phyloP scores from a whole-genome alignment of 2,797 vertebrate species.

The Microcaecilia unicolor region DNA sequence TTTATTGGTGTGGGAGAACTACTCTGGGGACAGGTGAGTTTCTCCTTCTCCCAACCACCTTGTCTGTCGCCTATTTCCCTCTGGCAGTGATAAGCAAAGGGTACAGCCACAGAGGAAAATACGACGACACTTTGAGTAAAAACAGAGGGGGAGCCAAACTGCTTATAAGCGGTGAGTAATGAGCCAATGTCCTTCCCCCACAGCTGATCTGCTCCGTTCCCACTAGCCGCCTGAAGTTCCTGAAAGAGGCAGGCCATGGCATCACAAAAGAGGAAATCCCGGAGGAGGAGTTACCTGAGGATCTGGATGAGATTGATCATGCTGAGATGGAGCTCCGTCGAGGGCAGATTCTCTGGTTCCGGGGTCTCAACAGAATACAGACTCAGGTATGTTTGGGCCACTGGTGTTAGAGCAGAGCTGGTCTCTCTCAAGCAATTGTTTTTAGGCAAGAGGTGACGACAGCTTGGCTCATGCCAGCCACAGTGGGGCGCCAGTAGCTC shows the following conservation, averaged over 20 bases:
- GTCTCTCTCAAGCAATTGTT: too few relatives aligned
- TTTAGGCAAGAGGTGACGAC: too few relatives aligned
- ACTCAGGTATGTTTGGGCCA: conserved; percentile 80
- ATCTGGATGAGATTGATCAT: conserved; percentile 85
- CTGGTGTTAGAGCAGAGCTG: too few relatives aligned
- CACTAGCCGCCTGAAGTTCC: conserved; percentile 85
- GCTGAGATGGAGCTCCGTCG: conserved; percentile 91
- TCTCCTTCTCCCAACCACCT: neutral
- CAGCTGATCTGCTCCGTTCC: conserved; percentile 84
- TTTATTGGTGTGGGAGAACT: conserved; percentile 92
- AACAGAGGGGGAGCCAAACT: neutral
- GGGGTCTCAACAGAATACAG: conserved; percentile 97
- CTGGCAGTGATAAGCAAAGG: too few relatives aligned
- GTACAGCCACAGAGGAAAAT: too few relatives aligned
- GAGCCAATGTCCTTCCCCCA: neutral
- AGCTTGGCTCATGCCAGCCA: too few relatives aligned
- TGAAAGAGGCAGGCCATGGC: conserved; percentile 90
- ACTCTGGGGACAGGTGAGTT: conserved; percentile 91
- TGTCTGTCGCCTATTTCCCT: neutral
- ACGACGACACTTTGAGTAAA: neutral
- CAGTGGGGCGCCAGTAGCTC: too few relatives aligned
- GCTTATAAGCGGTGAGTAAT: neutral
- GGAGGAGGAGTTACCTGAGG: conserved; percentile 73
- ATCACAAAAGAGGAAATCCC: conserved; percentile 80
- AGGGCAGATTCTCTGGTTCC: conserved; percentile 96